Evolutionary conservation across 2,888 invertebrate genomes (phyloP).

Genomic region (Sinopyrophorus schimmeli): DNA sequence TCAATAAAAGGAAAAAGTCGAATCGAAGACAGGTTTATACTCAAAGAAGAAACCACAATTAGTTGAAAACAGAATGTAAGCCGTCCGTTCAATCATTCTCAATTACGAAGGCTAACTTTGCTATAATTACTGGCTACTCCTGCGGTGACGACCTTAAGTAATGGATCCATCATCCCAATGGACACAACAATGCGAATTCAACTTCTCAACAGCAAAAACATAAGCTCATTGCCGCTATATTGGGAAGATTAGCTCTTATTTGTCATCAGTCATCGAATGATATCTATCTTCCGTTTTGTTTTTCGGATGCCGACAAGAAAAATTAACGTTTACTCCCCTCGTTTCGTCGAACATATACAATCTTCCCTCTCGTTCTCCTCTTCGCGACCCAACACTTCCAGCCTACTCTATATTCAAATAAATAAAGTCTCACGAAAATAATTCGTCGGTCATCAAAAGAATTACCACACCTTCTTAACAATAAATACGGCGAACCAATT

Average conservation of each 20-base stretch:
- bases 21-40: too few relatives aligned
- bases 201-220: slow-evolving; percentile 40
- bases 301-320: slow-evolving; percentile 16
- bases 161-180: slow-evolving; percentile 58
- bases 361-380: too few relatives aligned
- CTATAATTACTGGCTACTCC: slow-evolving; percentile 53
- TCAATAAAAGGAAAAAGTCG: too few relatives aligned
- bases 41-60: slow-evolving; percentile 26
- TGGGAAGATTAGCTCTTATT: slow-evolving; percentile 39
- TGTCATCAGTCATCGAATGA: slow-evolving; percentile 39
- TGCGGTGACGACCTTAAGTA: slow-evolving; percentile 55
- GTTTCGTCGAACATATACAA: too few relatives aligned
- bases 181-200: slow-evolving; percentile 46
- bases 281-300: slow-evolving; percentile 29
- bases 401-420: too few relatives aligned
- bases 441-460: too few relatives aligned
- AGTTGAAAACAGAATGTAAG: slow-evolving; percentile 26
- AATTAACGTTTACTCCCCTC: too few relatives aligned
- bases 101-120: slow-evolving; percentile 53
- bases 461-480: slow-evolving; percentile 16
- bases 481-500: slow-evolving; percentile 28
- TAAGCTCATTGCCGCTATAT: slow-evolving; percentile 37
- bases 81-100: slow-evolving; percentile 52
- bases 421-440: too few relatives aligned
- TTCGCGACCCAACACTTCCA: too few relatives aligned